phyloP scores from a whole-genome alignment of 2,113 vertebrate genomes.

The Ctenodactylus gundi region DNA sequence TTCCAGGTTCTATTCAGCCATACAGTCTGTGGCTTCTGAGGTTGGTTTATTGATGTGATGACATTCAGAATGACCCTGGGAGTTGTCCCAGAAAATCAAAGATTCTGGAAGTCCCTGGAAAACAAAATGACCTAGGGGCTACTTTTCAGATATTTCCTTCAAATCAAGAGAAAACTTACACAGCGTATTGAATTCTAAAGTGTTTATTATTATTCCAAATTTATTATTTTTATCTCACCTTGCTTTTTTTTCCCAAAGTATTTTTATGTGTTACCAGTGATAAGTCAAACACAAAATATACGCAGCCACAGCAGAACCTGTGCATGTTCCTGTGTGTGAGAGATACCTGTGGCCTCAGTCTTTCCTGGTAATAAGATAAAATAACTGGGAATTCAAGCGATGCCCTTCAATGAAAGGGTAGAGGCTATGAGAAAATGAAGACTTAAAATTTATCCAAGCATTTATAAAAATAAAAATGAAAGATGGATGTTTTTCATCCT shows the following conservation, averaged over 20 bases:
- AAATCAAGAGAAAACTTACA: not conserved
- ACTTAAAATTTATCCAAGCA: not conserved
- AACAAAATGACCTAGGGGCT: not conserved
- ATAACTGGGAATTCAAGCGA: not conserved
- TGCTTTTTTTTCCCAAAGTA: not conserved
- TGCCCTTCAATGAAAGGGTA: not conserved
- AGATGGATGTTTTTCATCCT: not conserved
- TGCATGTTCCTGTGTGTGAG: accelerated
- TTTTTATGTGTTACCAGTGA: not conserved
- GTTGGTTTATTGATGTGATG: not conserved
- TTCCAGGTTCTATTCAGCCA: not conserved
- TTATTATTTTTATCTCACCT: not conserved
- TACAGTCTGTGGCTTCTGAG: not conserved
- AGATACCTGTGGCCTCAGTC: accelerated
- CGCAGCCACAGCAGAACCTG: not conserved
- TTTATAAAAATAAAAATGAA: not conserved
- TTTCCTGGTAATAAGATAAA: not conserved
- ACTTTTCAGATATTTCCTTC: not conserved
- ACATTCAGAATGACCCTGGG: not conserved
- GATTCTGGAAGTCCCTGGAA: not conserved
- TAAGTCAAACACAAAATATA: not conserved
- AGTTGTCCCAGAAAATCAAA: not conserved
- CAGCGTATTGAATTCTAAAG: not conserved
- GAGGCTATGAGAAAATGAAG: not conserved
- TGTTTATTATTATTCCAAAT: not conserved